These are phyloP conservation scores for Alsophila aescularia DNA, from an alignment of 2,888 invertebrate genomes.

Conservation along the genomic window DNA sequence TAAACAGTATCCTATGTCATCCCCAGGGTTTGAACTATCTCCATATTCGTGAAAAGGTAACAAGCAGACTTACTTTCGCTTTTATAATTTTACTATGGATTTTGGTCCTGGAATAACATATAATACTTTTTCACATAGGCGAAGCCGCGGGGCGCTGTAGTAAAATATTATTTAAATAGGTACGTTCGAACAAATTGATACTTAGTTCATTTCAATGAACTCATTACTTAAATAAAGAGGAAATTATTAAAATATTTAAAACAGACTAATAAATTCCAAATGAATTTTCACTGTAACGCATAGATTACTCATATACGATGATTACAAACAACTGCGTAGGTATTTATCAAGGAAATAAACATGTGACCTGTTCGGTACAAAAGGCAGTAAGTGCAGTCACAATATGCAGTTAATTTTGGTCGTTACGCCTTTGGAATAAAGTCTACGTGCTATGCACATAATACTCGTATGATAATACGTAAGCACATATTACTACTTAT, in stretches of 20 bases:
- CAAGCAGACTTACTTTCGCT: too few species aligned
- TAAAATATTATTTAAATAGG: too few species aligned
- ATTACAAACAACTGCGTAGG: slow-evolving; percentile 5
- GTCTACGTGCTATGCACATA: not conserved
- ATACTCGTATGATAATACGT: not conserved
- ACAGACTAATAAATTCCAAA: not conserved
- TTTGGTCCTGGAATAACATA: too few species aligned
- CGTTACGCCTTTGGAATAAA: slow-evolving; percentile 6
- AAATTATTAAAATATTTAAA: not conserved
- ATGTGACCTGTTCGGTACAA: slow-evolving; percentile 10
- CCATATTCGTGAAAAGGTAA: too few species aligned
- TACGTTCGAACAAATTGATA: not conserved
- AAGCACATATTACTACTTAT: not conserved
- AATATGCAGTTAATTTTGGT: not conserved
- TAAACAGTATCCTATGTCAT: too few species aligned
- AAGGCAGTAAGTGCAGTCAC: not conserved
- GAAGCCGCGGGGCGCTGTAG: too few species aligned
- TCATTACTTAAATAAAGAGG: not conserved
- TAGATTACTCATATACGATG: slow-evolving; percentile 16
- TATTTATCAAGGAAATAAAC: slow-evolving; percentile 16
- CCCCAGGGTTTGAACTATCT: too few species aligned
- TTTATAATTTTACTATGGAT: too few species aligned
- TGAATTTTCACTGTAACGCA: slow-evolving; percentile 1
- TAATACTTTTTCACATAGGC: too few species aligned
- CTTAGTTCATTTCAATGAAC: not conserved